Conservation (phyloP, 2,888 invertebrate species). For the Lampropteryx suffumata region DNA sequence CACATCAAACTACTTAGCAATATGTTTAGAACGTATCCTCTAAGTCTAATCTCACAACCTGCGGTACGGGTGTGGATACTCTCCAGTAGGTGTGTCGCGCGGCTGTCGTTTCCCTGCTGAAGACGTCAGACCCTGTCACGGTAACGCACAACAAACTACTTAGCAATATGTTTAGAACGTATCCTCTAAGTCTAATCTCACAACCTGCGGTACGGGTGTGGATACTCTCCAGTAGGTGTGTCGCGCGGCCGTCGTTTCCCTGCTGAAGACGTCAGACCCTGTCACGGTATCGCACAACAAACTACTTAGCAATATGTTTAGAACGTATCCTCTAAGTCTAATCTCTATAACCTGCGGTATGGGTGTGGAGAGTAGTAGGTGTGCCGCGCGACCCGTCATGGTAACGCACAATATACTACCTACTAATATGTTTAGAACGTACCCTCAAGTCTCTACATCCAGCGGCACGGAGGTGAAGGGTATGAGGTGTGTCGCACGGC, state of each 20-base stretch:
- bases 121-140: slow-evolving; percentile 94
- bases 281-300: slow-evolving; percentile 5
- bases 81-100: slow-evolving; percentile 95
- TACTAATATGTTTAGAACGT: no score
- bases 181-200: no score
- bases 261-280: slow-evolving; percentile 92
- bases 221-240: slow-evolving; percentile 96
- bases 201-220: slow-evolving; percentile 95
- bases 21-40: no score
- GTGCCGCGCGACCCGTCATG: slow-evolving; percentile 87
- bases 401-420: slow-evolving; percentile 9
- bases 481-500: no score
- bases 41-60: no score
- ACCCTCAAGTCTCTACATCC: no score
- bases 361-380: slow-evolving; percentile 97
- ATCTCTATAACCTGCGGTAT: no score
- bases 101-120: slow-evolving; percentile 93
- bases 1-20: no score
- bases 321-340: no score
- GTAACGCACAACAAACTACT: slow-evolving; percentile 74
- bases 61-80: slow-evolving; percentile 94
- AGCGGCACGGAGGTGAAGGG: no score
- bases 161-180: no score
- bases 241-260: slow-evolving; percentile 93
- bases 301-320: no score